These are phyloP conservation scores for Temnothorax nylanderi DNA, from an alignment of 1,140 invertebrate species.

Conservation along the genomic window DNA sequence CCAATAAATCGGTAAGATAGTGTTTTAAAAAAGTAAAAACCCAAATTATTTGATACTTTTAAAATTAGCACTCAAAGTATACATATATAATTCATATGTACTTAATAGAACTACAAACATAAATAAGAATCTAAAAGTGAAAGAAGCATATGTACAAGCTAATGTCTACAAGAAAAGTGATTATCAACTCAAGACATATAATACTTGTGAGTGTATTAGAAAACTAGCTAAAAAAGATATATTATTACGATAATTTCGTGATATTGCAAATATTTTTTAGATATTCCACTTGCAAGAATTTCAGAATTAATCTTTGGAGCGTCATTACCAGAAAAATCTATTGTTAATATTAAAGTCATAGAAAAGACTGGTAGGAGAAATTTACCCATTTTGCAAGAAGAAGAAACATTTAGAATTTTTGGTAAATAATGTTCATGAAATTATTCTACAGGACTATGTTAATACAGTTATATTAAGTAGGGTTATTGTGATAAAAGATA, in stretches of 20 bases:
- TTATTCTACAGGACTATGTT: neutral
- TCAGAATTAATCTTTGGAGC: constrained; percentile 77
- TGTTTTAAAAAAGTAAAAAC: neutral
- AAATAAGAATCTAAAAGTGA: constrained; percentile 30
- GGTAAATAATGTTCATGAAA: constrained; percentile 70
- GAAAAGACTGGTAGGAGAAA: constrained; percentile 82
- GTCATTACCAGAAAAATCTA: constrained; percentile 78
- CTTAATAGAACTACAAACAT: constrained; percentile 8
- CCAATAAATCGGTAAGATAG: constrained; percentile 40
- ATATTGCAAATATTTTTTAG: constrained; percentile 65
- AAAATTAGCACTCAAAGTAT: neutral
- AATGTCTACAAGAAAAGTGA: constrained; percentile 44
- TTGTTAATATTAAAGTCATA: constrained; percentile 79
- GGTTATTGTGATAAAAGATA: too few species aligned
- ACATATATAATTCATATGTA: neutral
- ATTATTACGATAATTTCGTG: constrained; percentile 41
- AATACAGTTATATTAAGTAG: neutral
- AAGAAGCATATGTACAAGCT: constrained; percentile 72
- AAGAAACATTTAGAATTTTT: constrained; percentile 81
- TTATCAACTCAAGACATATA: constrained; percentile 54
- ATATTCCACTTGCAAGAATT: constrained; percentile 78
- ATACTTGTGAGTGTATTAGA: constrained; percentile 54
- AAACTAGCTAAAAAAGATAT: neutral
- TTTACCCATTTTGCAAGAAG: constrained; percentile 82
- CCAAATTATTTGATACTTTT: neutral